Evolutionary conservation across 2,113 vertebrate genomes (phyloP).

Genomic region (Onychostruthus taczanowskii): DNA sequence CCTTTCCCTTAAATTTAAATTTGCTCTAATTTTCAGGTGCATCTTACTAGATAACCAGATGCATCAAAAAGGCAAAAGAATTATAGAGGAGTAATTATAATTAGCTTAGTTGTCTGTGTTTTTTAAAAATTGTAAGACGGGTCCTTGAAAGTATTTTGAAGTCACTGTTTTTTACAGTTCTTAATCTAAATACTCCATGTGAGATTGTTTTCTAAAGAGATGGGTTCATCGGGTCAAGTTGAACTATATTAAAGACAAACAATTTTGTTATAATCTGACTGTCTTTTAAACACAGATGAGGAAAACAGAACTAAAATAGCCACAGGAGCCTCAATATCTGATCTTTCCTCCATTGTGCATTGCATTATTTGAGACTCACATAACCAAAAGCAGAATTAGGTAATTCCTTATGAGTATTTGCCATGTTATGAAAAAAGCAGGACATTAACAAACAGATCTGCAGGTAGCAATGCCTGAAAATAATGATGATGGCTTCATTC

Average conservation of each 20-base stretch:
- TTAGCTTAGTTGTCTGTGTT: constrained; percentile 19
- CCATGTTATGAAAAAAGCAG: background rate
- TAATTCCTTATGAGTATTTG: background rate
- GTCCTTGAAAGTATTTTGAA: constrained; percentile 38
- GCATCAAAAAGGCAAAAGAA: constrained; percentile 36
- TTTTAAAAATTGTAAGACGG: background rate
- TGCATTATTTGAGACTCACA: background rate
- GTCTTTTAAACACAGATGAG: constrained; percentile 41
- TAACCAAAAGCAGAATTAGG: background rate
- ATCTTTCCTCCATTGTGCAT: background rate
- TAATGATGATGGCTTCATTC: background rate
- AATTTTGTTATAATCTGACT: constrained; percentile 50
- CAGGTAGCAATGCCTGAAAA: background rate
- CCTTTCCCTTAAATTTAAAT: constrained; percentile 49
- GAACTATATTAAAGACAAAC: constrained; percentile 60
- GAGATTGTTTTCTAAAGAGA: constrained; percentile 47
- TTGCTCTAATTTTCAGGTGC: constrained; percentile 50
- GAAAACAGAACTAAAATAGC: constrained; percentile 37
- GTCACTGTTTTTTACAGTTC: constrained; percentile 15
- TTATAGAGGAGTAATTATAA: constrained; percentile 30
- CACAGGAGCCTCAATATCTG: background rate
- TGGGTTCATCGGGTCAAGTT: constrained; percentile 37
- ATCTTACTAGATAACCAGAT: constrained; percentile 44
- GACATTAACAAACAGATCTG: background rate
- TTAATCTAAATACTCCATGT: constrained; percentile 32